Evolutionary conservation across 2,888 invertebrate genomes (phyloP).

Genomic region (Caenorhabditis sp.): DNA sequence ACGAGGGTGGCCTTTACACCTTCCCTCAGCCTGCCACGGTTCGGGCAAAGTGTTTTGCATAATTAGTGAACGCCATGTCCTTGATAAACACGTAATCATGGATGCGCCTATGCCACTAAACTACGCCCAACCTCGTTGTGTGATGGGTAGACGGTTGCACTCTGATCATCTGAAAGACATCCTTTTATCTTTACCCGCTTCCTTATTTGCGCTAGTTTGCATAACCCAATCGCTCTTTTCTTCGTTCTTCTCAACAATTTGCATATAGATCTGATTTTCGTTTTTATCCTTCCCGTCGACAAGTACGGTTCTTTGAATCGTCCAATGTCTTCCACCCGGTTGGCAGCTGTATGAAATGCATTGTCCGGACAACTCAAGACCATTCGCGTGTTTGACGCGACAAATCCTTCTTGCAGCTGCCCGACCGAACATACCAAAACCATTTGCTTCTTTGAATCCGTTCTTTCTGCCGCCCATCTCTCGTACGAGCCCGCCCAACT

Average conservation of each 20-base stretch:
- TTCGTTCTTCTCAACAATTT: constrained; percentile 21
- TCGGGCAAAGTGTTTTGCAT: neutral
- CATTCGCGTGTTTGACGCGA: constrained; percentile 3
- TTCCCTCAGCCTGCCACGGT: neutral
- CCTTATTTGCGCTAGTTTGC: constrained; percentile 32
- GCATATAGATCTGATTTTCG: constrained; percentile 14
- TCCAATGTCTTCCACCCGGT: constrained; percentile 1
- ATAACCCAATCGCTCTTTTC: constrained; percentile 22
- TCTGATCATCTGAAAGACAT: constrained; percentile 30
- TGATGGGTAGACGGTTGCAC: constrained; percentile 11
- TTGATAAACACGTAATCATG: constrained; percentile 19
- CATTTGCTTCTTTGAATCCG: neutral
- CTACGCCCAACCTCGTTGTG: no score
- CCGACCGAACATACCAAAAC: neutral
- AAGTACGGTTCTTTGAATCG: constrained; percentile 9
- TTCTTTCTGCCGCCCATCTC: neutral
- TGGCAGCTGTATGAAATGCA: constrained; percentile 14
- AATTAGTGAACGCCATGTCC: constrained; percentile 15
- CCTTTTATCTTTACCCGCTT: constrained; percentile 32
- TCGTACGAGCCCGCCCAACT: constrained; percentile 22
- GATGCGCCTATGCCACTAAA: constrained; percentile 13
- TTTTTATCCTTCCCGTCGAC: neutral
- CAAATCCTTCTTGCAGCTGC: neutral
- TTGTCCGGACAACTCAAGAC: constrained; percentile 7
- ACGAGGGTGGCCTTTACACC: neutral